Base-by-base conservation (phyloP, 2,888 invertebrate species). In the Taenaris catops region DNA sequence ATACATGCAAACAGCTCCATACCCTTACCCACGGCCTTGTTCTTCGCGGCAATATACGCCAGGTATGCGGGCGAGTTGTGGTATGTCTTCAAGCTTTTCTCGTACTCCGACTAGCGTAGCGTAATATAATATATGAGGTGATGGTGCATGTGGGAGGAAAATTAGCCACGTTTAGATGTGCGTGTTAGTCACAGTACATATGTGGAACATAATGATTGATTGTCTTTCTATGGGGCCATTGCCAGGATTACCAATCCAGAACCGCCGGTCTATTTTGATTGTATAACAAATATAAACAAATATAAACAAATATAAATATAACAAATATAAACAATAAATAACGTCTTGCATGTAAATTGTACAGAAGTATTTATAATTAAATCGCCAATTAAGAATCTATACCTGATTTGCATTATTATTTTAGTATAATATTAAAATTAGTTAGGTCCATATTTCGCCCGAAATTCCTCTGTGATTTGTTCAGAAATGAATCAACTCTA, bases 31-130 rank as follows among this genome's bases (percentile, higher is more conserved):
- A 91, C 94, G 49, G 95, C 94, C 76, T 94, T 93, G 75, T 94
- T 96, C 88, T 98, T 98, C 46, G 97, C 96, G 41, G 97, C 94
- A 49, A 98, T 90, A 80, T 94, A 98, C 17, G 97, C 94, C 63
- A 97, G 91, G 78, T 97, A 96, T 12, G 96, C 96, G 29, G 97
- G 96, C 18, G 98, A 98, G 80, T 94, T 97, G 84, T 98, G 97
- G 79, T 98, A 98, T 10, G 93, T 91, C 89, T 98, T 98, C 75
- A 98, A 83, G 45, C 92, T 92, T 70, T 98, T 98, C 69, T 97
- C 97, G 75, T 98, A 98, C 74, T 96, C 96, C 62, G 93, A 78
- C 93, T 94, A 52, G 36, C 19, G 37, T 34, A 41, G 58, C 63
- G 53, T 51, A n/a, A n/a, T n/a, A 47, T 63, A 60, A 44, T 62